Base-by-base conservation (phyloP, 2,888 invertebrate genomes). In the Melangyna quadrimaculata region DNA sequence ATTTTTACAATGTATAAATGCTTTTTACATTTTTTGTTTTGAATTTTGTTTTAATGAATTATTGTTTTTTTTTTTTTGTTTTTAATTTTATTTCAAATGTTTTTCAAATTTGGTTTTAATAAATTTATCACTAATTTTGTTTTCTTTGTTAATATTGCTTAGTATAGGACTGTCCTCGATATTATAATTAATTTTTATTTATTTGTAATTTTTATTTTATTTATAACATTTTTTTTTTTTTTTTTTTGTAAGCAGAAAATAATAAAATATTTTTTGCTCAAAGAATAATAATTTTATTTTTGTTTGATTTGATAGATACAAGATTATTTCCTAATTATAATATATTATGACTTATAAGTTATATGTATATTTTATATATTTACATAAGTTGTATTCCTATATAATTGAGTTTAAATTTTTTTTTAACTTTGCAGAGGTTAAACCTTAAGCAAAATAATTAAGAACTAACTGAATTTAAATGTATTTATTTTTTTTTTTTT, bases 321-420 rank as follows among this genome's bases (percentile, higher is more conserved):
- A 69, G 63, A 86, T 63, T 77, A 70, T 70, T 43, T 53, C 45
- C 12, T 71, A 51, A 77, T 70, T 40, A 17, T 53, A 22, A 3
- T 69, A 32, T 69, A 65, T 12, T 48, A 45, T 53, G 35, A 32
- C 70, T 82, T 74, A 78, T 55, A 70, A 67, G 48, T 24, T 78
- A 78, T 71, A 72, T n/a, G n/a, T 75, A 57, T 75, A 57, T 84
- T 74, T 78, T 57, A 35, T 51, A 67, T 75, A 87, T 82, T 74
- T 87, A 81, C 86, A 86, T 77, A 81, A 59, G 69, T 70, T 65
- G 40, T 81, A 86, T 86, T 51, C 51, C 51, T 57, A 55, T 70
- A 72, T 86, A 86, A 78, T 81, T 86, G 77, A 82, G n/a, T n/a
- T n/a, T n/a, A n/a, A n/a, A n/a, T n/a, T n/a, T 61, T 78, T 87